phyloP scores from a whole-genome alignment of 1,140 invertebrate species.

The Caerostris darwini region DNA sequence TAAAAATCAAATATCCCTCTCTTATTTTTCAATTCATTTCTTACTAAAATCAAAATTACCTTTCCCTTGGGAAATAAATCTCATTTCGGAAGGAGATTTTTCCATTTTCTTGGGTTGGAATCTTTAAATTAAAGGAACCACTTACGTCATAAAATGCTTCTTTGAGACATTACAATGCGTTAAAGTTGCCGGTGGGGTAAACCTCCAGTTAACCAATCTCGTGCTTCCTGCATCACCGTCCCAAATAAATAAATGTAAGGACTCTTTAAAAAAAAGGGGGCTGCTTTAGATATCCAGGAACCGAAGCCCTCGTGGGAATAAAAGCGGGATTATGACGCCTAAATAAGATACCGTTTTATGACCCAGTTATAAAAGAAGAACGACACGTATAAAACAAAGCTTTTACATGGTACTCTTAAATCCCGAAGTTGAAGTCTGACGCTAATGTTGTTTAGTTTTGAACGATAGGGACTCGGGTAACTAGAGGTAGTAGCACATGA shows the following conservation, averaged over 20 bases:
- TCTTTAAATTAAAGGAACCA: neutral
- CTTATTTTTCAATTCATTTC: neutral
- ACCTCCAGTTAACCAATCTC: neutral
- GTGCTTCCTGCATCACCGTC: neutral
- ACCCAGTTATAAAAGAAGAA: constrained; percentile 51
- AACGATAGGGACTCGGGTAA: neutral
- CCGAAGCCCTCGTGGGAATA: constrained; percentile 44
- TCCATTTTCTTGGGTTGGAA: neutral
- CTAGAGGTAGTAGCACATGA: too few species aligned
- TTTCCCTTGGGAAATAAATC: neutral
- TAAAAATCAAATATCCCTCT: neutral
- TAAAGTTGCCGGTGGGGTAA: too few species aligned
- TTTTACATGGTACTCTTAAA: constrained; percentile 50
- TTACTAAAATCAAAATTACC: neutral
- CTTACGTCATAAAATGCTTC: neutral
- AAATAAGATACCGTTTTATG: constrained; percentile 70
- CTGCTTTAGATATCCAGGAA: neutral
- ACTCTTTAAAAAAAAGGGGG: neutral
- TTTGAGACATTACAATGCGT: neutral
- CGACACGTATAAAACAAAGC: constrained; percentile 74
- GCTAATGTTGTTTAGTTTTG: constrained; percentile 71
- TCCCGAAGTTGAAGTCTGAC: constrained; percentile 35
- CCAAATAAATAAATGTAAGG: constrained; percentile 12
- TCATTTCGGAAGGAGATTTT: neutral
- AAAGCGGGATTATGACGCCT: constrained; percentile 37